Evolutionary conservation across 2,113 vertebrate genomes (phyloP).

Genomic region (Triplophysa tibetana): DNA sequence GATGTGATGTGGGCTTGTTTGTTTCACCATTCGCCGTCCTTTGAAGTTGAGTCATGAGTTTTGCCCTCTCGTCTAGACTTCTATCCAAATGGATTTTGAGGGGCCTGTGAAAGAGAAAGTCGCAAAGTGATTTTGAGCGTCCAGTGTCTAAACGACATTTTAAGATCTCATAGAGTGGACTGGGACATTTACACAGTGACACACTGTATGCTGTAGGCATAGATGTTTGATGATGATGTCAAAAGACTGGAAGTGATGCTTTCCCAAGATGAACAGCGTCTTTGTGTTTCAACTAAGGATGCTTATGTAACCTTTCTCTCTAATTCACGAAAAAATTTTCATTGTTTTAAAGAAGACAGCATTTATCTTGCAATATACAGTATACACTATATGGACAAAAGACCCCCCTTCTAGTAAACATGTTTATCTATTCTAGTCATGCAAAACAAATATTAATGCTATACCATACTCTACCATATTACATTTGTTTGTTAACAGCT

Average conservation of each 20-base stretch:
- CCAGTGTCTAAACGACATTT: constrained; percentile 23
- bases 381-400: too few relatives aligned
- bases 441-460: too few relatives aligned
- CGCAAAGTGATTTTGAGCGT: constrained; percentile 17
- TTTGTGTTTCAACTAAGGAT: background rate
- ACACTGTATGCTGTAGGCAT: background rate
- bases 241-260: background rate
- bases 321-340: background rate
- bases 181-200: background rate
- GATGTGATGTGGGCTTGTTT: constrained; percentile 2
- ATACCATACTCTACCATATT: too few relatives aligned
- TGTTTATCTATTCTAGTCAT: too few relatives aligned
- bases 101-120: constrained; percentile 14
- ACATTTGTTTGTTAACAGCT: too few relatives aligned
- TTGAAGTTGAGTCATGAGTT: constrained; percentile 5
- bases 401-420: too few relatives aligned
- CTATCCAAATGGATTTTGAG: constrained; percentile 13
- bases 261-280: background rate
- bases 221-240: constrained; percentile 28
- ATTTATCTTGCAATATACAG: too few relatives aligned
- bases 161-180: background rate
- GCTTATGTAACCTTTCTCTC: background rate
- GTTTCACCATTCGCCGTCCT: background rate
- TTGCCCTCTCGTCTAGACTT: background rate
- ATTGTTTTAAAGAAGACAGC: too few relatives aligned